These are phyloP conservation scores for Fragum sueziense DNA, from an alignment of 2,888 invertebrate species.

Conservation along the genomic window DNA sequence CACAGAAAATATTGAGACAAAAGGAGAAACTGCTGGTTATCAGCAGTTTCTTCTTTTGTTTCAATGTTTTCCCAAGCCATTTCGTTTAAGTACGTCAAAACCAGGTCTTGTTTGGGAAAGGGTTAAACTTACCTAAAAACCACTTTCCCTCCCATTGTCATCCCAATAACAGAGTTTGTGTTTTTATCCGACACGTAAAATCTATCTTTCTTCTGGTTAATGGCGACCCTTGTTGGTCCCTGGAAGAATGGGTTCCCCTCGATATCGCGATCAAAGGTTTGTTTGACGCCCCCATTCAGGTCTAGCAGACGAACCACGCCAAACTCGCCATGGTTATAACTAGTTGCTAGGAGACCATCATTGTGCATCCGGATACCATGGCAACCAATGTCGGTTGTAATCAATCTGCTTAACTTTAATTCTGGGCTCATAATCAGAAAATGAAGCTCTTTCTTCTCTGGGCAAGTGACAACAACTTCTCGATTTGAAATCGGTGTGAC, in stretches of 20 bases:
- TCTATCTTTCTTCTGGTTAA: slow-evolving; percentile 36
- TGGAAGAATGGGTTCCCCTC: slow-evolving; percentile 44
- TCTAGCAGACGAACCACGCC: slow-evolving; percentile 45
- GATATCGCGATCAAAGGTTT: slow-evolving; percentile 41
- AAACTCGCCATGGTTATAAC: slow-evolving; percentile 47
- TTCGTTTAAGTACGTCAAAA: no score
- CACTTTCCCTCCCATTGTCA: slow-evolving; percentile 44
- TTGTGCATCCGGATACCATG: slow-evolving; percentile 40
- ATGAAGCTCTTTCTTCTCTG: slow-evolving; percentile 45
- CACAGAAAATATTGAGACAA: no score
- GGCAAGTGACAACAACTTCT: slow-evolving; percentile 39
- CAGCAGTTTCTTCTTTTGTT: no score
- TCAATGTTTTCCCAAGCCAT: no score
- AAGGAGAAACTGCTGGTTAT: no score
- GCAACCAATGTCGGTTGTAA: slow-evolving; percentile 37
- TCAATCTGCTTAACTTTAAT: slow-evolving; percentile 27
- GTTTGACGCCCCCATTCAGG: slow-evolving; percentile 33
- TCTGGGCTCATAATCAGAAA: slow-evolving; percentile 44
- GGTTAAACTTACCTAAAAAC: slow-evolving; percentile 38
- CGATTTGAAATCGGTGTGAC: slow-evolving; percentile 38
- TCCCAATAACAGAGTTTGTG: slow-evolving; percentile 26
- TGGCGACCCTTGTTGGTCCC: slow-evolving; percentile 34
- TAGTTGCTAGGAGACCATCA: slow-evolving; percentile 38
- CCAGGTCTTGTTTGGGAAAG: no score
- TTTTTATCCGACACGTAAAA: slow-evolving; percentile 51